These are phyloP conservation scores for Trileptium ribeirensis DNA, from an alignment of 2,888 invertebrate species.

Conservation along the genomic window DNA sequence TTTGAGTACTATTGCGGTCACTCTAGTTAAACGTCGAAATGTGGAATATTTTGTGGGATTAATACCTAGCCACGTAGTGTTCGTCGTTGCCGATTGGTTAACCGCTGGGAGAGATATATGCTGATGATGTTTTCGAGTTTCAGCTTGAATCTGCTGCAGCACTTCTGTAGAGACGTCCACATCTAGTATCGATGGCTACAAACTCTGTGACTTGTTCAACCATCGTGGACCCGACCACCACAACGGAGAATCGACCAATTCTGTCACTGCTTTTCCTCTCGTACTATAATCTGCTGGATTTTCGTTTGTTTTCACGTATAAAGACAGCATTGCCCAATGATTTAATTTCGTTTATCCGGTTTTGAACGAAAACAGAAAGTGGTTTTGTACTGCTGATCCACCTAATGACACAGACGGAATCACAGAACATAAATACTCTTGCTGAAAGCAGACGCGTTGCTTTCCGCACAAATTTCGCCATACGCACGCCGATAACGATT, in stretches of 20 bases:
- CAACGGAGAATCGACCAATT: slow-evolving; percentile 41
- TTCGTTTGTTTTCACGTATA: slow-evolving; percentile 35
- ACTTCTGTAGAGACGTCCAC: too few species aligned
- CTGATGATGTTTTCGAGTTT: too few species aligned
- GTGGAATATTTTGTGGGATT: too few species aligned
- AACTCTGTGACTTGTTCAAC: background rate
- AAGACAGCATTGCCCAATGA: slow-evolving; percentile 33
- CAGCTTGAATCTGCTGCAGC: too few species aligned
- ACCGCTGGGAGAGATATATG: too few species aligned
- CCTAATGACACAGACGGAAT: slow-evolving; percentile 33
- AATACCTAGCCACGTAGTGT: too few species aligned
- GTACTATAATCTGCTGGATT: slow-evolving; percentile 45
- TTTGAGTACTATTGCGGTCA: too few species aligned
- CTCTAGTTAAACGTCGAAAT: too few species aligned
- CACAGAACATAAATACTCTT: slow-evolving; percentile 30
- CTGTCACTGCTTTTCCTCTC: slow-evolving; percentile 29
- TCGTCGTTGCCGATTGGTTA: too few species aligned
- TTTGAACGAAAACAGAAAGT: slow-evolving; percentile 34
- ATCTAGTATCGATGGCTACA: too few species aligned
- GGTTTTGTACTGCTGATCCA: slow-evolving; percentile 31
- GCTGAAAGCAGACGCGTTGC: slow-evolving; percentile 32
- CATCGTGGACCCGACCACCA: slow-evolving; percentile 29
- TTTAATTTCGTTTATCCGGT: slow-evolving; percentile 38
- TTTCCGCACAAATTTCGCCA: slow-evolving; percentile 23
- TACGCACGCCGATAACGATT: slow-evolving; percentile 10